These are phyloP conservation scores for Erebia ligea DNA, from an alignment of 2,888 invertebrate species.

Conservation along the genomic window DNA sequence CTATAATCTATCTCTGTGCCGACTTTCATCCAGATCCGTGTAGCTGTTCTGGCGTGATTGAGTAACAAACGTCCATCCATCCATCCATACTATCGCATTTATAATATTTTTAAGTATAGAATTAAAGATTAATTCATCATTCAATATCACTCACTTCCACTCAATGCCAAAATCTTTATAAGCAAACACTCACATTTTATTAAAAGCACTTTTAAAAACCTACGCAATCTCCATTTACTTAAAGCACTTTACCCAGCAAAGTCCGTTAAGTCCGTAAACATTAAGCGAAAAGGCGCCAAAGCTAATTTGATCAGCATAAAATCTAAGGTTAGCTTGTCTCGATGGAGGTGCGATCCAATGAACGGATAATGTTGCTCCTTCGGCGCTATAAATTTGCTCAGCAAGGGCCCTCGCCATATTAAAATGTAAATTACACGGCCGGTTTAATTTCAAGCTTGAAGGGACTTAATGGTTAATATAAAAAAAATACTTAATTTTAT, in stretches of 20 bases:
- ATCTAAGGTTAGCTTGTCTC: constrained; percentile 43
- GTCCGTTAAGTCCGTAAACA: constrained; percentile 34
- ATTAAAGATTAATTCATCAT: too few relatives aligned
- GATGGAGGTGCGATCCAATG: constrained; percentile 48
- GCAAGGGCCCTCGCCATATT: constrained; percentile 78
- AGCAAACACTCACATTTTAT: too few relatives aligned
- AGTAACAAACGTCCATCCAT: too few relatives aligned
- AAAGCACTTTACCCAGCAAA: constrained; percentile 24
- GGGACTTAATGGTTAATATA: constrained; percentile 58
- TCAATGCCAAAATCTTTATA: too few relatives aligned
- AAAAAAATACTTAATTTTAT: constrained; percentile 11
- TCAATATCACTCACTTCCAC: too few relatives aligned
- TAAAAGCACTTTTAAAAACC: constrained; percentile 1
- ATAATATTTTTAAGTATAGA: too few relatives aligned
- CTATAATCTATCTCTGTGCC: too few relatives aligned
- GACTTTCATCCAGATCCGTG: too few relatives aligned
- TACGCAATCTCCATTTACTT: constrained; percentile 16
- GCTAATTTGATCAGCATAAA: constrained; percentile 64
- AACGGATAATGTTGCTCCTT: constrained; percentile 61
- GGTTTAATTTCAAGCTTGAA: constrained; percentile 80
- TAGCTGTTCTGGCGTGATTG: too few relatives aligned
- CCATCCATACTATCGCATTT: too few relatives aligned
- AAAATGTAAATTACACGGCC: constrained; percentile 81
- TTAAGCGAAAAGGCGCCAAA: constrained; percentile 45
- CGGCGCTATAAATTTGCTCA: constrained; percentile 77